Conservation (phyloP, 2,888 invertebrate species). For the Agrenia bidenticulata region DNA sequence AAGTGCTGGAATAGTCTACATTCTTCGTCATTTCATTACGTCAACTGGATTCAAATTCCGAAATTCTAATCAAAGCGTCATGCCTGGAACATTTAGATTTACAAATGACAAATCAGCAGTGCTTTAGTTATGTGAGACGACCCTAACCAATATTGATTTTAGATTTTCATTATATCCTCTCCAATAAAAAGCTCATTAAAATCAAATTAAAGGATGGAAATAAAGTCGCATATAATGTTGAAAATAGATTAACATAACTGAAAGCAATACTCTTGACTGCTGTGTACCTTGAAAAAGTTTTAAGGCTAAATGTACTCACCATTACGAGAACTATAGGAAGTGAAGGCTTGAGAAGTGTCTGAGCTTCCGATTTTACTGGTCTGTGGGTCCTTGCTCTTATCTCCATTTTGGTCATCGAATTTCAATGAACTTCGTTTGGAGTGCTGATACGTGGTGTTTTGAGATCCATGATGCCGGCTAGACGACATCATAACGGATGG, state of each 20-base stretch:
- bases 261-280: not conserved
- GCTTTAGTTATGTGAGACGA: too few relatives aligned
- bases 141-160: too few relatives aligned
- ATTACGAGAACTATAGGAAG: slow-evolving; percentile 46
- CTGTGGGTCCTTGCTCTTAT: slow-evolving; percentile 14
- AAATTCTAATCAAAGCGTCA: too few relatives aligned
- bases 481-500: slow-evolving; percentile 52
- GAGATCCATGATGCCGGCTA: slow-evolving; percentile 24
- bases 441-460: slow-evolving; percentile 16
- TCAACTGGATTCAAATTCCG: too few relatives aligned
- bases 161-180: too few relatives aligned
- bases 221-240: not conserved
- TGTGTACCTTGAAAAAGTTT: slow-evolving; percentile 2
- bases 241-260: slow-evolving; percentile 3
- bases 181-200: too few relatives aligned
- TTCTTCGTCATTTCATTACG: too few relatives aligned
- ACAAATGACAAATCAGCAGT: too few relatives aligned
- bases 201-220: not conserved
- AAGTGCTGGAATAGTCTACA: too few relatives aligned
- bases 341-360: slow-evolving; percentile 29
- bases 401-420: slow-evolving; percentile 18
- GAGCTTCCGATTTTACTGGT: slow-evolving; percentile 14
- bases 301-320: slow-evolving; percentile 46
- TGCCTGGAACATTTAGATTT: too few relatives aligned
- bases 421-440: slow-evolving; percentile 22